Percentiles rank a stretch among this genome's conserved stretches.
phyloP scores from a whole-genome alignment of 1,140 invertebrate species.

The Drosophila lini region DNA sequence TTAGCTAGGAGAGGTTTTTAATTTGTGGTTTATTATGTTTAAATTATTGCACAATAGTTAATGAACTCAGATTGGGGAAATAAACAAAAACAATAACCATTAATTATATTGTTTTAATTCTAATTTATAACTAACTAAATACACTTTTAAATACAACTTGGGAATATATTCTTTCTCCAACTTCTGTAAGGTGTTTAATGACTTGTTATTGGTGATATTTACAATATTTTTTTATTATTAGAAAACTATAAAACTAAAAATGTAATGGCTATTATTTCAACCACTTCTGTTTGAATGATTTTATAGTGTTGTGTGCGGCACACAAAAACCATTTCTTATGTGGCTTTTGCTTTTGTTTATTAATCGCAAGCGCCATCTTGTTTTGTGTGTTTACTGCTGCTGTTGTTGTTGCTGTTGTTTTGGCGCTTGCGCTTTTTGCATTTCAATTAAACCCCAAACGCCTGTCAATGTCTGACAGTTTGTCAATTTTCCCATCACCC shows the following conservation, averaged over 20 bases:
- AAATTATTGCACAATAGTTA: background rate
- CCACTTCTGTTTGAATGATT: background rate
- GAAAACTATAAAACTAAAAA: background rate
- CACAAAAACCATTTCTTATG: slow-evolving; percentile 18
- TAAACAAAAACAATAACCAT: background rate
- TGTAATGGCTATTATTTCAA: slow-evolving; percentile 2
- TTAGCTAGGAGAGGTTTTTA: background rate
- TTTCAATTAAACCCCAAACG: slow-evolving; percentile 79
- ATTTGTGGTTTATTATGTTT: no score
- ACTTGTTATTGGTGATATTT: background rate
- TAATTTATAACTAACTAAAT: no score
- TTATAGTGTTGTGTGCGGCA: background rate
- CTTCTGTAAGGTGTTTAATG: background rate
- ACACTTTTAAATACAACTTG: background rate
- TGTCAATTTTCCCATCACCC: slow-evolving; percentile 68
- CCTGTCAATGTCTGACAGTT: slow-evolving; percentile 83
- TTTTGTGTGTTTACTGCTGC: slow-evolving; percentile 45
- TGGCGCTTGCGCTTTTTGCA: slow-evolving; percentile 83
- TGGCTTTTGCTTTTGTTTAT: slow-evolving; percentile 60
- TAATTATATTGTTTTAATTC: background rate
- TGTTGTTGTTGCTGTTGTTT: slow-evolving; percentile 54
- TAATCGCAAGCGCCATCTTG: slow-evolving; percentile 80
- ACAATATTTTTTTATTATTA: background rate
- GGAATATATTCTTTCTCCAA: background rate
- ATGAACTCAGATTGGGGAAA: background rate